Evolutionary conservation across 2,888 invertebrate species (phyloP).

Genomic region (Nematopogon swammerdamellus): DNA sequence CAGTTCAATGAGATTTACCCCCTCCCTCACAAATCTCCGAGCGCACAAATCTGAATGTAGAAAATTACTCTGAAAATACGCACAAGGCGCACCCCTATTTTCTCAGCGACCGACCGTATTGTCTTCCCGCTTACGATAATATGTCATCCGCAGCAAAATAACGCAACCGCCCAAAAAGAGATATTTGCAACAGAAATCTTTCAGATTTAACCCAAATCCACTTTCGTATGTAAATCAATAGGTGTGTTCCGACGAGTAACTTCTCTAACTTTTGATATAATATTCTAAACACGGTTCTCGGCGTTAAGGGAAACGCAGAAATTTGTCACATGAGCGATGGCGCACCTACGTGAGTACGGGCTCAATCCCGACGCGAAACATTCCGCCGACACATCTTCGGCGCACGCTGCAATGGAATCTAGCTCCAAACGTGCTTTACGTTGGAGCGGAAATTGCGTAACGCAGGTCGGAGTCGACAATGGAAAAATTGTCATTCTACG

Average conservation of each 20-base stretch:
- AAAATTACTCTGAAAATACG: not conserved
- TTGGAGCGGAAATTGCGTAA: not conserved
- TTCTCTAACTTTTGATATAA: slow-evolving; percentile 34
- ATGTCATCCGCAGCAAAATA: not conserved
- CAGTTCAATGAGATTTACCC: too few species aligned
- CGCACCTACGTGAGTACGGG: slow-evolving; percentile 47
- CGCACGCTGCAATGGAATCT: not conserved
- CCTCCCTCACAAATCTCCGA: too few species aligned
- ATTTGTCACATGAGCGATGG: slow-evolving; percentile 59
- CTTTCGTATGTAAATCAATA: slow-evolving; percentile 42
- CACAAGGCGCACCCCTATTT: not conserved
- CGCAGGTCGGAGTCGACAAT: not conserved
- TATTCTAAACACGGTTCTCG: slow-evolving; percentile 51
- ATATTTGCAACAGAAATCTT: not conserved
- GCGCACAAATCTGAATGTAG: not conserved
- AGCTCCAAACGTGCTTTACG: not conserved
- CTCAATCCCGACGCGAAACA: not conserved
- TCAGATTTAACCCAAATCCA: slow-evolving; percentile 3
- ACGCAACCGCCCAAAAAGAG: not conserved
- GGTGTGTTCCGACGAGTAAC: slow-evolving; percentile 18
- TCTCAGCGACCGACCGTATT: too few species aligned
- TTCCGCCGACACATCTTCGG: not conserved
- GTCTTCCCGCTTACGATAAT: not conserved
- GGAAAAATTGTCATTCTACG: not conserved
- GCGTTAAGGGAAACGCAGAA: slow-evolving; percentile 56